Evolutionary conservation across 2,113 vertebrate genomes (phyloP).

Genomic region (Larimichthys crocea): DNA sequence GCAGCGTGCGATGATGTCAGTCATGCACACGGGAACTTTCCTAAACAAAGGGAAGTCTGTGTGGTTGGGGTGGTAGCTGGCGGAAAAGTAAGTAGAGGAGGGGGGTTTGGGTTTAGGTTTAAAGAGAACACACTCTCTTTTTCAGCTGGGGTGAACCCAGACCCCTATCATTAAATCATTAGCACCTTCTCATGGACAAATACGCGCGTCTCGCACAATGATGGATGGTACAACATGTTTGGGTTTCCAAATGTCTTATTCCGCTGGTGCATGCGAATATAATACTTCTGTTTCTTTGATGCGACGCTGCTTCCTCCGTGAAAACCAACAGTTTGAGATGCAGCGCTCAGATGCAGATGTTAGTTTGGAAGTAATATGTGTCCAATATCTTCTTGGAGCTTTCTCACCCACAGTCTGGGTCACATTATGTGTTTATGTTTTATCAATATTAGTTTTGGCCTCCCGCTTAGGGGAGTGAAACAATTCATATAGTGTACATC

Average conservation of each 20-base stretch:
- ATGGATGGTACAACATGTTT: conserved; percentile 13
- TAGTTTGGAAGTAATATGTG: neutral
- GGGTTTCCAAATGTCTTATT: conserved; percentile 24
- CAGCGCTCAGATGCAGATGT: too few relatives aligned
- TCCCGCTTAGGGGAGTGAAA: neutral
- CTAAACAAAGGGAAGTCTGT: conserved; percentile 87
- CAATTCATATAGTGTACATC: neutral
- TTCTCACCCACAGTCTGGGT: too few relatives aligned
- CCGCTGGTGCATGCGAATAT: neutral
- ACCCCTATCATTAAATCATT: conserved; percentile 80
- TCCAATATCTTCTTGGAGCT: neutral
- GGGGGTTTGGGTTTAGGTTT: conserved; percentile 44
- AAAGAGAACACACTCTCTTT: conserved; percentile 70
- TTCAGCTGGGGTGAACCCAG: conserved; percentile 61
- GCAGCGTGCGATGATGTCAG: conserved; percentile 82
- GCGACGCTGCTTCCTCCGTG: neutral
- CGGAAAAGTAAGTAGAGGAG: conserved; percentile 10
- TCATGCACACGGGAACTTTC: conserved; percentile 78
- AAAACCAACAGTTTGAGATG: too few relatives aligned
- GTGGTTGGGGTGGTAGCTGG: conserved; percentile 78
- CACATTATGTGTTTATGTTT: too few relatives aligned
- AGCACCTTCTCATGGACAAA: conserved; percentile 76
- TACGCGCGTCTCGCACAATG: conserved; percentile 34
- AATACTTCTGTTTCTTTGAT: conserved; percentile 12
- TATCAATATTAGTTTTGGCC: too few relatives aligned